A percentile compares a stretch with the other conserved stretches of the same genome.
Evolutionary conservation across 1,140 invertebrate genomes (phyloP).

Genomic region (Sitophilus oryzae): DNA sequence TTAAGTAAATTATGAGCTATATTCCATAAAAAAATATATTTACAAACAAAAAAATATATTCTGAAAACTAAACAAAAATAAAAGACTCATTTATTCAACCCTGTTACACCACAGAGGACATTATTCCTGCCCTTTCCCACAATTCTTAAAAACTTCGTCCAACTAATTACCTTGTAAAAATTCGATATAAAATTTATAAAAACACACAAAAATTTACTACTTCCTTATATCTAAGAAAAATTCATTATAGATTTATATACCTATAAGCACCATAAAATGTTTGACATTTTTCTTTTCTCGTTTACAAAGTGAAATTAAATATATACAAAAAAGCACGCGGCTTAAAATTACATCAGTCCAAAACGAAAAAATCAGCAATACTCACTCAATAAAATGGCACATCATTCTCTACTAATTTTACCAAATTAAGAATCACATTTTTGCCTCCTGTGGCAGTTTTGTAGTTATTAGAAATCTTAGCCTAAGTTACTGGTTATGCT

Average conservation of each 20-base stretch:
- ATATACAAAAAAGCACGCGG: slow-evolving; percentile 23
- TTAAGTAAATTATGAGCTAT: too few relatives aligned
- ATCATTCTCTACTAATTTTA: slow-evolving; percentile 16
- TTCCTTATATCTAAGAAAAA: slow-evolving; percentile 29
- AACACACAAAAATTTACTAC: slow-evolving; percentile 35
- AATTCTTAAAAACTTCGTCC: slow-evolving; percentile 3
- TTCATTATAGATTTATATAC: slow-evolving; percentile 23
- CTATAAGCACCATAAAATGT: slow-evolving; percentile 40
- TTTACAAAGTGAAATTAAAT: slow-evolving; percentile 24
- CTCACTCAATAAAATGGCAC: slow-evolving; percentile 28
- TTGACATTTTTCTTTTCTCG: slow-evolving; percentile 33
- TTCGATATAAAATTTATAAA: slow-evolving; percentile 35
- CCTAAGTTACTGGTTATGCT: too few relatives aligned
- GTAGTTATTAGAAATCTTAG: too few relatives aligned
- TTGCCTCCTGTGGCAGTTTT: too few relatives aligned
- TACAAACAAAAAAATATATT: slow-evolving; percentile 2
- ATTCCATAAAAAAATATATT: slow-evolving; percentile 2
- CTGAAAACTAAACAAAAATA: slow-evolving; percentile 14
- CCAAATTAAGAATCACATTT: slow-evolving; percentile 19
- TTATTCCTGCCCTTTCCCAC: too few relatives aligned
- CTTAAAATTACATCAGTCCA: too few relatives aligned
- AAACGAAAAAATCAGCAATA: too few relatives aligned
- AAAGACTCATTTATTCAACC: slow-evolving; percentile 16
- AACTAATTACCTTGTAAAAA: slow-evolving; percentile 13
- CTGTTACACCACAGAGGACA: slow-evolving; percentile 7